Evolutionary conservation across 2,113 vertebrate species (phyloP), one percentile per base, ranked within the genome.

Genomic region (Columba livia): DNA sequence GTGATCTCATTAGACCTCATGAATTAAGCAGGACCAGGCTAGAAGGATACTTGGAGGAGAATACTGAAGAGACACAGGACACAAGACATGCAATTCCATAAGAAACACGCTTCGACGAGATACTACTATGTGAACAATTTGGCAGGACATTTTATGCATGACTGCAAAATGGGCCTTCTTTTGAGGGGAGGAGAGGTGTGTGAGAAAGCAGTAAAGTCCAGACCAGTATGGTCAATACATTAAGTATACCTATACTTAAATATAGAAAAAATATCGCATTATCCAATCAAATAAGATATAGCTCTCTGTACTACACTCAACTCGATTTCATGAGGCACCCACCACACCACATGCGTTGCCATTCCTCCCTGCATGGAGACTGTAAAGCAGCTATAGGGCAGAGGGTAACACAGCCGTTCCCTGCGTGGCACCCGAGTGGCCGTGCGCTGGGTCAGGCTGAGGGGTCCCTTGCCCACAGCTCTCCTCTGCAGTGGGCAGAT

Each of bases 391-490:
- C 53, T 51, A 4, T 10, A 47, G 0, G 1, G 6, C 32, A 29
- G 44, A 32, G 25, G 72, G 12, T 25, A 42, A 47, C 0, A 1
- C 29, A 42, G 48, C 40, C 40, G 34, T 23, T 42, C 50, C 51
- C 71, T 32, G 26, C 0, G 1, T 38, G 57, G 56, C n/a, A 20
- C 38, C 11, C 17, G 51, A 28, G n/a, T 5, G 40, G 65, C 74
- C 5, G 2, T 15, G 16, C 1, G 1, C 64, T 53, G 47, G 47
- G 21, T 62, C 65, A 26, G 47, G 3, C 28, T 1, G 6, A 61
- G 32, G 11, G 18, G 17, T 48, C 62, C 23, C 85, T 42, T 31
- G 44, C 73, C 64, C 73, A 32, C 21, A 15, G 73, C 25, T 31
- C 9, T 26, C 64, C 34, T 69, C 21, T 6, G 54, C 62, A 21